Conservation (phyloP, 2,888 invertebrate genomes). For the Rambutsinella grinnellia region DNA sequence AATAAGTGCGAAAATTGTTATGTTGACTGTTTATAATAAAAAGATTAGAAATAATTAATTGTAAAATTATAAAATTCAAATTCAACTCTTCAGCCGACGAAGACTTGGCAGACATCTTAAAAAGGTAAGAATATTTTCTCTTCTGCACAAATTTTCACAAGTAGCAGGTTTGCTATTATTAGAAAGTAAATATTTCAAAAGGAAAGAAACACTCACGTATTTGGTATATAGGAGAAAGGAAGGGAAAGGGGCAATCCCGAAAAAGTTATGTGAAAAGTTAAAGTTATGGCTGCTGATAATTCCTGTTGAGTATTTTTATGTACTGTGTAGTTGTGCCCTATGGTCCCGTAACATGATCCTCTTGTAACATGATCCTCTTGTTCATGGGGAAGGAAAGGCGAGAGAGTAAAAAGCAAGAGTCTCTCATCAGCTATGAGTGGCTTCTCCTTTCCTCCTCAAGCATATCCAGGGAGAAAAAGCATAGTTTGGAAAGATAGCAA, state of each 20-base stretch:
- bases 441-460: neutral
- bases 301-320: conserved; percentile 60
- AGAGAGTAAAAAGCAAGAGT: conserved; percentile 11
- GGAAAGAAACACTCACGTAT: neutral
- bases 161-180: neutral
- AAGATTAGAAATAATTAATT: neutral
- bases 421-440: neutral
- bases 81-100: neutral
- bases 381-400: neutral
- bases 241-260: conserved; percentile 26
- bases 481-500: too few relatives aligned
- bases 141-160: neutral
- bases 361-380: conserved; percentile 49
- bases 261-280: conserved; percentile 53
- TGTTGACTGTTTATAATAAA: conserved; percentile 13
- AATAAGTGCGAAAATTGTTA: neutral
- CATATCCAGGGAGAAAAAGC: too few relatives aligned
- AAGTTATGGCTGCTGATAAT: conserved; percentile 59
- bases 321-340: conserved; percentile 53
- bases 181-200: conserved; percentile 3
- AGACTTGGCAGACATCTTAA: neutral
- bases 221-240: neutral
- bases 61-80: neutral
- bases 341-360: conserved; percentile 53
- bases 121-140: neutral